Base-by-base conservation (phyloP, 2,888 invertebrate species). In the Drosophila merina region DNA sequence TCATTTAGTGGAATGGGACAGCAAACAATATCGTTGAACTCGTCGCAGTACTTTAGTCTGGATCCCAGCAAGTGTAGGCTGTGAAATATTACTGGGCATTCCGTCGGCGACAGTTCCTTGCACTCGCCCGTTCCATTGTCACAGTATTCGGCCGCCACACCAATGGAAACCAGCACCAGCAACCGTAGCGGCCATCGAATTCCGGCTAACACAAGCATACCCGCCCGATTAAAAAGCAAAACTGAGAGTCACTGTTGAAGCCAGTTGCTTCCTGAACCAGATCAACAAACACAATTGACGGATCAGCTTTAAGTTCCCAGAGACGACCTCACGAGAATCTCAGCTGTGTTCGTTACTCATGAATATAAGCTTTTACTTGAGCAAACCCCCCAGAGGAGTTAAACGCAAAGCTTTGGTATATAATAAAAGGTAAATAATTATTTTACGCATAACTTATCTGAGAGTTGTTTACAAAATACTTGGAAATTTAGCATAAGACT, bases 1-100 rank as follows among this genome's bases (percentile, higher is more conserved):
- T 10, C 30, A 26, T 77, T 51, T n/a, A 68, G 30, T 1, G 81
- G 57, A 48, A 81, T 38, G 9, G 87, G 81, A 57, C 81, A 81
- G 44, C 84, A 88, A 4, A 85, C 86, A 12, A 85, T 75, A 28
- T 82, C 86, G 20, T 88, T 82, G n/a, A 75, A 77, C 28, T 84
- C 84, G 60, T 85, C 83, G 31, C 84, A 85, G 10, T 72, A 85
- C 48, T 85, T 85, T 1, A 88, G 57, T 4, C 50, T 28, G 0
- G 66, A 38, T 1, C 62, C 75, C 40, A 85, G 75, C 10, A 87
- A 36, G 45, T 88, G 89, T 31, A 64, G 75, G 36, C 63, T 77
- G 14, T 68, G 66, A 49, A 87, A 88, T 36, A 85, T 66, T 5
- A 72, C 58, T 5, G 88, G 88, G n/a, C 89, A 85, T 14, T 79